These are phyloP conservation scores for Microtus montanus DNA, from an alignment of 2,113 vertebrate genomes.

Conservation along the genomic window DNA sequence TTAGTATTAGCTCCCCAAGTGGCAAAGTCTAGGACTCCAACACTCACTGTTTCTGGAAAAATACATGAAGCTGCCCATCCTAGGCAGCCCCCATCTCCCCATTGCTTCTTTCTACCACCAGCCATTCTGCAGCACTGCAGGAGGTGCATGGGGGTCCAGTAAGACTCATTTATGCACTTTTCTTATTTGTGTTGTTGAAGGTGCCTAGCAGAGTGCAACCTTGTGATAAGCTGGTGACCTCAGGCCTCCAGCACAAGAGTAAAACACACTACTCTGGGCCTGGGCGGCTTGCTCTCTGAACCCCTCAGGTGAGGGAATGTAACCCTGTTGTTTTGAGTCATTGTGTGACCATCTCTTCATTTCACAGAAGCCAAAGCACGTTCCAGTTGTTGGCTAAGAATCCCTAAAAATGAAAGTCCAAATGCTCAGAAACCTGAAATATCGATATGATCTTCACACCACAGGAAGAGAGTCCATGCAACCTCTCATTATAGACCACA, in stretches of 20 bases:
- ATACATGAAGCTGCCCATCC: neutral
- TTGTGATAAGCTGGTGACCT: neutral
- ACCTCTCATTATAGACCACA: neutral
- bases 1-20: neutral
- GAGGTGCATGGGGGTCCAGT: neutral
- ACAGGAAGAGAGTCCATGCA: neutral
- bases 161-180: neutral
- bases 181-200: neutral
- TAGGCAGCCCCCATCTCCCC: neutral
- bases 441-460: neutral
- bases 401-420: neutral
- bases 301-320: neutral
- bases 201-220: neutral
- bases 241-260: neutral
- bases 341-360: neutral
- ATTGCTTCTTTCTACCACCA: neutral
- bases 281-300: neutral
- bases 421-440: neutral
- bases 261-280: neutral
- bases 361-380: neutral
- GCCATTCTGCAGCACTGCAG: neutral
- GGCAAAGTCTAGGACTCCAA: neutral
- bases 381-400: neutral
- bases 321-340: neutral
- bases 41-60: neutral